These are phyloP conservation scores for Dinothrombium tinctorium DNA, from an alignment of 1,140 invertebrate genomes.

Conservation along the genomic window DNA sequence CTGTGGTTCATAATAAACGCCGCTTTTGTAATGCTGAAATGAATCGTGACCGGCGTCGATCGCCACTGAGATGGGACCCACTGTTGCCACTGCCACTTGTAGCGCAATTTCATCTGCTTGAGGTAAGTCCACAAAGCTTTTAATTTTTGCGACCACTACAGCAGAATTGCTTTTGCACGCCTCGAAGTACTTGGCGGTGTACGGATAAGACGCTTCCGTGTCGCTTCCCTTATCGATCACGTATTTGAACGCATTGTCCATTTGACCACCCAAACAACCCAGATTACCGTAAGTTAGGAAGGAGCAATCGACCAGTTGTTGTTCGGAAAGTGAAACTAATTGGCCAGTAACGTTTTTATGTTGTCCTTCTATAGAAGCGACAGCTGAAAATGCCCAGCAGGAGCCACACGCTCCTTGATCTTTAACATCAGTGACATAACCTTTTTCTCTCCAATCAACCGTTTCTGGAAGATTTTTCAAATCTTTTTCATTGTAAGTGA, in stretches of 20 bases:
- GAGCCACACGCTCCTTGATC: constrained; percentile 18
- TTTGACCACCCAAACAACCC: constrained; percentile 12
- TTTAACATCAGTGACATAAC: constrained; percentile 24
- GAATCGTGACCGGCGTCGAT: constrained; percentile 64
- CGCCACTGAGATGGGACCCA: constrained; percentile 60
- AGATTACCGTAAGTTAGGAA: constrained; percentile 9
- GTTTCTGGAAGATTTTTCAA: constrained; percentile 12
- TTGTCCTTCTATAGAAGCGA: constrained; percentile 33
- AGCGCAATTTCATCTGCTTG: constrained; percentile 40
- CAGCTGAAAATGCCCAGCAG: constrained; percentile 12
- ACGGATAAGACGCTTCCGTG: constrained; percentile 25
- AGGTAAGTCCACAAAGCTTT: constrained; percentile 53
- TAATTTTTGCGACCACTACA: constrained; percentile 51
- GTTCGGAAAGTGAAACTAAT: constrained; percentile 42
- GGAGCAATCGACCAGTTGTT: constrained; percentile 11
- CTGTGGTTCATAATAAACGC: constrained; percentile 36
- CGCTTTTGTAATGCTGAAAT: constrained; percentile 46
- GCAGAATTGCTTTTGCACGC: constrained; percentile 38
- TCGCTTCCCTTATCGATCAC: constrained; percentile 21
- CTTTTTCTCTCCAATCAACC: constrained; percentile 23
- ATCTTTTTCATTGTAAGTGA: too few relatives aligned
- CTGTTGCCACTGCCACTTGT: constrained; percentile 50
- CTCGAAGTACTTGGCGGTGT: constrained; percentile 22
- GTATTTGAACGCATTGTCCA: constrained; percentile 5
- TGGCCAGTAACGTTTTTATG: constrained; percentile 59